Base-by-base conservation (phyloP, 2,888 invertebrate species). In the Pollenia griseotomentosa region DNA sequence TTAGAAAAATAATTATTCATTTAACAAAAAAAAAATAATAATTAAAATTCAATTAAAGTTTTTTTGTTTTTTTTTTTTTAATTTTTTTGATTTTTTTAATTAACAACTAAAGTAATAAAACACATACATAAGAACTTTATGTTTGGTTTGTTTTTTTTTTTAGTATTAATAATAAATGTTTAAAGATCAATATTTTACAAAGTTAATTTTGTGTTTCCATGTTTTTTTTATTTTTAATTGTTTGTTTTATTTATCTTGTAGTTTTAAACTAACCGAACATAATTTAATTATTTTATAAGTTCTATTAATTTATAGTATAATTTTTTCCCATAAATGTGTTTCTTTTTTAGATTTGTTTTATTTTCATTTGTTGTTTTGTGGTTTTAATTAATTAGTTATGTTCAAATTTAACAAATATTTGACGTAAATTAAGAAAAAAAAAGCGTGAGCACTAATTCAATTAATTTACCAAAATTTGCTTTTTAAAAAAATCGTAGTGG, bases 171-270 rank as follows among this genome's bases (percentile, higher is more conserved):
- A 57, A 68, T 63, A 65, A 80, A 65, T 75, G 33, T 63, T 51
- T 75, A 70, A 85, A 85, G 63, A 74, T 84, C 79, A 84, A 44
- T 79, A 84, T 55, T 85, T 85, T 85, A 79, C 79, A 79, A 79
- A 53, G 19, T 79, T 68, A 14, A 2, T 40, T 61, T 59, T 73
- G 59, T 70, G 19, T 61, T 12, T 81, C 23, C 23, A 51, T 68
- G 12, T 44, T 42, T 46, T 73, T 33, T 33, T 33, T n/a, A n/a
- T 73, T 33, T 33, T 33, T 33, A 33, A 6, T 59, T 48, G 23
- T 48, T 33, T 12, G 23, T 44, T 3, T 57, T 2, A 51, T 48
- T 74, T 57, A n/a, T 66, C 9, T 78, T 70, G 16, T 10, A n/a
- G 16, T 66, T 75, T 74, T 73, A 23, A 59, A 48, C 57, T 66